phyloP scores from a whole-genome alignment of 2,113 vertebrate genomes.

The Redunca redunca region DNA sequence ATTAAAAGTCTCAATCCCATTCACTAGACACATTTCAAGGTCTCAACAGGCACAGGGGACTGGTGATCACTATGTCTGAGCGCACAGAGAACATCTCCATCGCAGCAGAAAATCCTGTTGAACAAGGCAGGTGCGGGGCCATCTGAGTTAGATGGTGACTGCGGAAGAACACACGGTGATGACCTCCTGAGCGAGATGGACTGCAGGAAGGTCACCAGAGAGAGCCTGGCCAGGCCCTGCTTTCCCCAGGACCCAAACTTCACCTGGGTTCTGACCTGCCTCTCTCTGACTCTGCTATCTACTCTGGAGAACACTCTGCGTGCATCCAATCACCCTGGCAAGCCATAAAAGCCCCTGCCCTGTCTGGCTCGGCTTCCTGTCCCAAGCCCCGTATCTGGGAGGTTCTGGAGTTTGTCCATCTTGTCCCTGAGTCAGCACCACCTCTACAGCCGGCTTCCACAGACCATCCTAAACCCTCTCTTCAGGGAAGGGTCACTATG shows the following conservation, averaged over 20 bases:
- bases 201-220: not conserved
- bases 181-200: not conserved
- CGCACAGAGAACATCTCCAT: not conserved
- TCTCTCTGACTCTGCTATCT: not conserved
- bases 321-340: not conserved
- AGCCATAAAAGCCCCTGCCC: rapidly evolving
- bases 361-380: not conserved
- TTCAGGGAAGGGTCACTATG: not conserved
- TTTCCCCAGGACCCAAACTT: not conserved
- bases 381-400: not conserved
- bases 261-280: rapidly evolving
- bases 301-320: not conserved
- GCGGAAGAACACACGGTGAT: rapidly evolving
- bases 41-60: not conserved
- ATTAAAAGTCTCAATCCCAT: not conserved
- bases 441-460: rapidly evolving
- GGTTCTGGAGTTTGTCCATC: not conserved
- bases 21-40: not conserved
- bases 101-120: not conserved
- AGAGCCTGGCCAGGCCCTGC: not conserved
- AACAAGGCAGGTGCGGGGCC: too few relatives aligned
- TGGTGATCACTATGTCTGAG: too few relatives aligned
- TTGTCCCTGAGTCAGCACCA: not conserved
- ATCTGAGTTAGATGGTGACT: rapidly evolving
- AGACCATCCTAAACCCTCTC: not conserved